These are phyloP conservation scores for Keiferia lycopersicella DNA, from an alignment of 2,888 invertebrate genomes.

Conservation along the genomic window DNA sequence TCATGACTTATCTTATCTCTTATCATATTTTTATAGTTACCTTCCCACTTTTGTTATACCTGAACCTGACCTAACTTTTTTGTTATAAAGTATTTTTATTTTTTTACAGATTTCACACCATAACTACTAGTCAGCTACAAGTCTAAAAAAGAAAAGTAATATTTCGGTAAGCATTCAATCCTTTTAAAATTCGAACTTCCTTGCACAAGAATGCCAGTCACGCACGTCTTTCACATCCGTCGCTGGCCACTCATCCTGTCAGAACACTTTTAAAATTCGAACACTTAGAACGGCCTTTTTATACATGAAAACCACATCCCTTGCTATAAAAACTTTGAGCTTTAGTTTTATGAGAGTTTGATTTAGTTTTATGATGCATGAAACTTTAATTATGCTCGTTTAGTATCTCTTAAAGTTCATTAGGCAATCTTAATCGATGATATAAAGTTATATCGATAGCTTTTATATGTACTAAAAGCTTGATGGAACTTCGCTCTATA, in stretches of 20 bases:
- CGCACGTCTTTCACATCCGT: slow-evolving; percentile 47
- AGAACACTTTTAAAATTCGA: slow-evolving; percentile 22
- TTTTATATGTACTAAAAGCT: neutral
- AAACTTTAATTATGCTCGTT: neutral
- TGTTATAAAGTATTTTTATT: neutral
- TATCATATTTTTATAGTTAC: no score
- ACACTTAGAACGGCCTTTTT: neutral
- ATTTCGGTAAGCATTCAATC: neutral
- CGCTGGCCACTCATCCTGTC: slow-evolving; percentile 36
- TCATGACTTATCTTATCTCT: no score
- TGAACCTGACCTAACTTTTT: no score
- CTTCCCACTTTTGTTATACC: no score
- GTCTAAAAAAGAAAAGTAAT: neutral
- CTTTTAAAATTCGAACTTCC: slow-evolving; percentile 34
- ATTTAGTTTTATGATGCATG: neutral
- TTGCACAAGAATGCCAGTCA: slow-evolving; percentile 42
- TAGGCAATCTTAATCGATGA: neutral
- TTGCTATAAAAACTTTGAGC: neutral
- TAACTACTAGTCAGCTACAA: neutral
- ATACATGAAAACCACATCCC: slow-evolving; percentile 2
- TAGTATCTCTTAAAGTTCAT: neutral
- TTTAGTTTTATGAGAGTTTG: neutral
- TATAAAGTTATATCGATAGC: neutral
- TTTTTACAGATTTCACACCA: slow-evolving; percentile 5
- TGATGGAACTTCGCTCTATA: neutral